Evolutionary conservation across 2,888 invertebrate genomes (phyloP).

Genomic region (Corbicula japonica): DNA sequence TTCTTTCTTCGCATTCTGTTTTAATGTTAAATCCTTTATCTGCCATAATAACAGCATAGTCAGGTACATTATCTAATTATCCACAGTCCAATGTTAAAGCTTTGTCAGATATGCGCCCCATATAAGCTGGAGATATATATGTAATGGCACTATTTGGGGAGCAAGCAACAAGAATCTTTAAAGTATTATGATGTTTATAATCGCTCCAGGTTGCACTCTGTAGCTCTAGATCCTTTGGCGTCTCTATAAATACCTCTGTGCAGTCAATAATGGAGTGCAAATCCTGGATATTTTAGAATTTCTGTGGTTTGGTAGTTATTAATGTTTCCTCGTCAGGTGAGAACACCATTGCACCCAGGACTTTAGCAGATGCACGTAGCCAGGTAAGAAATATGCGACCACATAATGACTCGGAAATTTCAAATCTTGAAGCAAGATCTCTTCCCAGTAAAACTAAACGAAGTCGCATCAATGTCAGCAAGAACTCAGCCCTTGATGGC

Average conservation of each 20-base stretch:
- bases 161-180: constrained; percentile 55
- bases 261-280: constrained; percentile 49
- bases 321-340: constrained; percentile 41
- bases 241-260: constrained; percentile 52
- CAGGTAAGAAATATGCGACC: constrained; percentile 47
- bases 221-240: constrained; percentile 48
- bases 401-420: constrained; percentile 32
- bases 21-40: constrained; percentile 65
- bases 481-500: constrained; percentile 40
- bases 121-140: constrained; percentile 46
- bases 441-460: constrained; percentile 29
- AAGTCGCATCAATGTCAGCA: constrained; percentile 43
- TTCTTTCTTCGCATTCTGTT: constrained; percentile 39
- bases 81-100: constrained; percentile 48
- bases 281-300: constrained; percentile 28
- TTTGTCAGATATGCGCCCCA: constrained; percentile 57
- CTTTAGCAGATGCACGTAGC: constrained; percentile 28
- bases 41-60: constrained; percentile 54
- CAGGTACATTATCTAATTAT: constrained; percentile 48
- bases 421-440: constrained; percentile 46
- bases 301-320: constrained; percentile 38
- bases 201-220: constrained; percentile 58
- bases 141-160: constrained; percentile 61
- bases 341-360: constrained; percentile 29
- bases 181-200: constrained; percentile 68